A percentile compares a stretch with the other conserved stretches of the same genome.
Conservation (phyloP, 2,797 vertebrate species). For the Limnodromus scolopaceus region DNA sequence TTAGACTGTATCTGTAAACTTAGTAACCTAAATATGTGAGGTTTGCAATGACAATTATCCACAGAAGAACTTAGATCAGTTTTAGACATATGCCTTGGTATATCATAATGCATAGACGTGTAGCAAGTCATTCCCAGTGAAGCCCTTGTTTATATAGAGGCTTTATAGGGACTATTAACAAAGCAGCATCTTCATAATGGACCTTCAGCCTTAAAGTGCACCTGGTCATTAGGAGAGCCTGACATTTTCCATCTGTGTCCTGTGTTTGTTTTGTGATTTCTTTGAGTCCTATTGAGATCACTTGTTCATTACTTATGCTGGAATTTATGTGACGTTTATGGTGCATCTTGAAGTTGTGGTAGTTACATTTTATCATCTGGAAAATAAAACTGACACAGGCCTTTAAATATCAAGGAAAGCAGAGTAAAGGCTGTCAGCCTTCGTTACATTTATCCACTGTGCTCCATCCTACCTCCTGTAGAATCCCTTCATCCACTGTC, state of each 20-base stretch:
- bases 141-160: neutral
- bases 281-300: neutral
- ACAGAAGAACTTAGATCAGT: neutral
- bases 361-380: conserved; percentile 20
- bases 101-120: neutral
- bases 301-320: neutral
- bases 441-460: neutral
- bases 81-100: neutral
- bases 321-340: conserved; percentile 10
- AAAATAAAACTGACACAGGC: conserved; percentile 31
- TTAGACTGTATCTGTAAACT: neutral
- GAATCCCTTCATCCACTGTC: neutral
- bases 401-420: conserved; percentile 36
- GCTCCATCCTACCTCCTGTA: neutral
- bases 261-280: neutral
- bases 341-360: neutral
- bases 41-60: neutral
- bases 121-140: neutral
- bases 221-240: neutral
- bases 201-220: neutral
- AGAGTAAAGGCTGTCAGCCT: conserved; percentile 8
- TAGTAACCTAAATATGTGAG: neutral
- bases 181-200: neutral
- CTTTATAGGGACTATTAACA: neutral
- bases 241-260: neutral